Base-by-base conservation (phyloP, 2,113 vertebrate genomes). In the Sinocyclocheilus maitianheensis region DNA sequence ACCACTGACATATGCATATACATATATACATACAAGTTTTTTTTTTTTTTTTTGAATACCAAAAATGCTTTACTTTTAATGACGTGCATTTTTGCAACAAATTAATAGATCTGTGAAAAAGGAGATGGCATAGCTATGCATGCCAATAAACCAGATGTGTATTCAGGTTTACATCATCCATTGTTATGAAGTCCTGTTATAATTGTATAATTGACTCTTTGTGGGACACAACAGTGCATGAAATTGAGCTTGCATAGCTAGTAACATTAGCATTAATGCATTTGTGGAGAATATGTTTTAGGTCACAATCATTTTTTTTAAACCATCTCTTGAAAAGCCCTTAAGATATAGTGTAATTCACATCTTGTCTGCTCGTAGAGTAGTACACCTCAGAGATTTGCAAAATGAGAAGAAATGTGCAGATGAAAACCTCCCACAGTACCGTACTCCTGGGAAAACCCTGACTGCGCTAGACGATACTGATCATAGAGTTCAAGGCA, bases 381-480 rank as follows among this genome's bases (percentile, higher is more conserved):
- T 81, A 46, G 69, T 46, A 81, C 16, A 82, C 63, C 63, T 74
- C 37, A 63, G 81, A 81, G 79, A 74, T 34, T 74, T 75, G 53
- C 55, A 65, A 72, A 83, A 79, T 30, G 37, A 67, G 55, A 86
- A 83, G 62, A 85, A 82, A 79, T 30, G 65, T 69, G 34, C 12
- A 75, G 84, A 74, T 67, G n/a, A 86, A 86, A 88, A 75, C 76
- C 46, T 34, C 78, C 69, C 34, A 79, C 74, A 86, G 65, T 6
- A 55, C 8, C 8, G 46, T 51, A 46, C 74, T 55, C 81, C 62
- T 30, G 65, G 51, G 72, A 77, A 83, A 83, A 55, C 63, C 26
- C 62, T 69, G 60, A 81, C 40, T 81, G 62, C 20, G 62, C 43
- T 83, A 83, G 74, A 78, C 77, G 74, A 58, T 74, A 46, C 77